These are phyloP conservation scores for Oncorhynchus kisutch DNA, from an alignment of 2,113 vertebrate species.

Conservation along the genomic window DNA sequence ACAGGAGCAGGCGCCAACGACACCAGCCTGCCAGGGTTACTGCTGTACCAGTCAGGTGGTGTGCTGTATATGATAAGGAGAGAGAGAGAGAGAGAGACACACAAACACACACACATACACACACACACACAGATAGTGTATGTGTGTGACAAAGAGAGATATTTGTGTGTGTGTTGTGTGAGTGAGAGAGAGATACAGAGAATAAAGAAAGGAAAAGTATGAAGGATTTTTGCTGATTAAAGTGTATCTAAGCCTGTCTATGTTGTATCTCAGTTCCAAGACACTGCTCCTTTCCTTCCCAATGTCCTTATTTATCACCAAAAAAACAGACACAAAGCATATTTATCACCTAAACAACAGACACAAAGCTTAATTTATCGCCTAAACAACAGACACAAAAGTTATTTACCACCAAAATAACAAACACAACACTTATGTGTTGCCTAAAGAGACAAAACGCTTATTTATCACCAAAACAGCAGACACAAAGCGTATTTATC, in stretches of 20 bases:
- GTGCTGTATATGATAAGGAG: slow-evolving; percentile 6
- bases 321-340: background rate
- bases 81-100: too few species aligned
- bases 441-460: too few species aligned
- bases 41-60: background rate
- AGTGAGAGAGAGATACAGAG: background rate
- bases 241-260: background rate
- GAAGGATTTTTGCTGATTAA: too few species aligned
- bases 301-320: background rate
- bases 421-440: background rate
- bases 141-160: background rate
- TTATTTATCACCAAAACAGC: background rate
- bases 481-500: too few species aligned
- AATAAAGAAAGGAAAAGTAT: too few species aligned
- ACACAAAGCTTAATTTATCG: too few species aligned
- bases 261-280: background rate
- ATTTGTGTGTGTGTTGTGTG: slow-evolving; percentile 8
- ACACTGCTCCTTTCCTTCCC: background rate
- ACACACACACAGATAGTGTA: too few species aligned
- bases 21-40: background rate
- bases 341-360: too few species aligned
- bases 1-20: slow-evolving; percentile 1
- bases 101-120: too few species aligned
- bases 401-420: too few species aligned
- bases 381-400: too few species aligned